A percentile compares a stretch with the other conserved stretches of the same genome.
These are phyloP conservation scores for Gerris buenoi DNA, from an alignment of 1,140 invertebrate species.

Conservation along the genomic window DNA sequence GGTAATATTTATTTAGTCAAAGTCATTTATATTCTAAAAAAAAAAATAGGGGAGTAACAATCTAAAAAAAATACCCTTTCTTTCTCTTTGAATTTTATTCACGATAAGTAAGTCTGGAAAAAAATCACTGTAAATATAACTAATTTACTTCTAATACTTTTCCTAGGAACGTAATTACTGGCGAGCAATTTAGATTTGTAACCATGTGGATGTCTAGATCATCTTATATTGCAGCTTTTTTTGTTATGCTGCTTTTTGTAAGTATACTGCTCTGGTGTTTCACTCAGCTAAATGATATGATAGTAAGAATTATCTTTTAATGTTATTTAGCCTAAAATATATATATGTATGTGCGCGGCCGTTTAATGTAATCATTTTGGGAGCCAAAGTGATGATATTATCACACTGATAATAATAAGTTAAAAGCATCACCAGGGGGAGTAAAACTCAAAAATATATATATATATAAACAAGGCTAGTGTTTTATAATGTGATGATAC, in stretches of 20 bases:
- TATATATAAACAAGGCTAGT: too few species aligned
- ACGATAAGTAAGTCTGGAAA: too few species aligned
- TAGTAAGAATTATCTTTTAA: not conserved
- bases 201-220: conserved; percentile 89
- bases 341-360: not conserved
- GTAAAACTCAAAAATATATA: too few species aligned
- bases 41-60: too few species aligned
- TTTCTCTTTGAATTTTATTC: too few species aligned
- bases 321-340: not conserved
- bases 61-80: too few species aligned
- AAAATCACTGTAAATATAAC: too few species aligned
- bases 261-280: conserved; percentile 38
- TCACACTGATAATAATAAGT: not conserved
- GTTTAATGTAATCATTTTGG: too few species aligned
- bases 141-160: too few species aligned
- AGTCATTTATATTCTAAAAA: too few species aligned
- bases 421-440: not conserved
- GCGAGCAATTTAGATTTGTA: conserved; percentile 97
- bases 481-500: too few species aligned
- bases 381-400: not conserved
- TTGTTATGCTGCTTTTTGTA: conserved; percentile 97
- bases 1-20: too few species aligned
- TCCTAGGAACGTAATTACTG: conserved; percentile 85
- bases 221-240: conserved; percentile 82
- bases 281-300: not conserved